Percentiles rank a stretch among this genome's conserved stretches.
Evolutionary conservation across 2,113 vertebrate species (phyloP).

Genomic region (Rhabdomys dilectus): DNA sequence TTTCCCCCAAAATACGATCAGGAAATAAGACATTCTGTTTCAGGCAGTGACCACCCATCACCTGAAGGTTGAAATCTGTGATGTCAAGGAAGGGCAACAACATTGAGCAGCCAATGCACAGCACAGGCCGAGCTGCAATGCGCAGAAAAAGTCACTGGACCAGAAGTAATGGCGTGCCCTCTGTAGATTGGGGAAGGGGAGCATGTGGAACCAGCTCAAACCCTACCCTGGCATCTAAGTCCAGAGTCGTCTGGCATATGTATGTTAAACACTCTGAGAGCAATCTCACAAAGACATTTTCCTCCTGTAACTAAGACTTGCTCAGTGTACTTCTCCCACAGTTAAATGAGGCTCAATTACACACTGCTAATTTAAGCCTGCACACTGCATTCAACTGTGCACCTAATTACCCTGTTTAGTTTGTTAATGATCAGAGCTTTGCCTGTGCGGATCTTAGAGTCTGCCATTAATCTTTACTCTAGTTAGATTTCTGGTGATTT

Average conservation of each 20-base stretch:
- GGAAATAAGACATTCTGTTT: neutral
- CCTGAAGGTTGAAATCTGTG: neutral
- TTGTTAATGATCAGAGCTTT: constrained; percentile 74
- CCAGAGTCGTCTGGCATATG: neutral
- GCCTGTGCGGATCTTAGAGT: constrained; percentile 28
- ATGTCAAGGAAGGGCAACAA: neutral
- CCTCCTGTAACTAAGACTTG: constrained; percentile 78
- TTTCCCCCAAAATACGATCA: neutral
- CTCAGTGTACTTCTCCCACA: constrained; percentile 69
- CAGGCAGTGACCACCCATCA: no score
- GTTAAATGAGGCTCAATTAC: constrained; percentile 78
- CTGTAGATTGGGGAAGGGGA: fast-evolving
- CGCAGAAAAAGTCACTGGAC: neutral
- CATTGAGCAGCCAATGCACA: neutral
- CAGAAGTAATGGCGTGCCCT: fast-evolving
- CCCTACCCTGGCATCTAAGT: neutral
- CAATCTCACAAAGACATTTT: constrained; percentile 65
- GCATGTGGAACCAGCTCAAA: neutral
- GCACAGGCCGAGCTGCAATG: neutral
- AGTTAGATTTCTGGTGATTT: constrained; percentile 68
- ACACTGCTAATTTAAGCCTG: constrained; percentile 69
- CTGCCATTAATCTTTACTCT: constrained; percentile 76
- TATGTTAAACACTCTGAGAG: constrained; percentile 46
- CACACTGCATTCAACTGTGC: constrained; percentile 48
- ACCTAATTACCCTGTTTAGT: constrained; percentile 79